phyloP scores from a whole-genome alignment of 2,113 vertebrate genomes.

The Ceratotherium simum region DNA sequence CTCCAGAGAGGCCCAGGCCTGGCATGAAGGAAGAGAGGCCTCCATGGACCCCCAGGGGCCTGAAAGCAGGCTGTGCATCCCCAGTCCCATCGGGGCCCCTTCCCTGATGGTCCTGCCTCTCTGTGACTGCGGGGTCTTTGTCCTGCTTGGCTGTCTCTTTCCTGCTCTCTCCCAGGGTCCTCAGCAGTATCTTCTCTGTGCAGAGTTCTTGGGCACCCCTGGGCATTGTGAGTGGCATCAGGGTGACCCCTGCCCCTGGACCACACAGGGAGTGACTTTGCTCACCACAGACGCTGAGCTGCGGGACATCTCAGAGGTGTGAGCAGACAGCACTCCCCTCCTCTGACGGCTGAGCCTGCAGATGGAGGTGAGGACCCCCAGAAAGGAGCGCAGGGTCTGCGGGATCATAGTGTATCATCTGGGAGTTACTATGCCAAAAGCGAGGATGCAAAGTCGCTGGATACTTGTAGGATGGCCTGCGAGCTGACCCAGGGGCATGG shows the following conservation, averaged over 20 bases:
- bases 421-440: not conserved
- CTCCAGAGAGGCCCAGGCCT: not conserved
- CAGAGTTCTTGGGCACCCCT: rapidly evolving
- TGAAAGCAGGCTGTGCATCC: not conserved
- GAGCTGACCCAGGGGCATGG: no score
- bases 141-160: not conserved
- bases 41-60: not conserved
- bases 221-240: rapidly evolving
- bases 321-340: rapidly evolving
- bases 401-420: rapidly evolving
- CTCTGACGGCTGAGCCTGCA: rapidly evolving
- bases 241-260: no score
- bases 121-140: not conserved
- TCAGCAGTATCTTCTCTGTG: not conserved
- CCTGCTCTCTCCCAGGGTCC: not conserved
- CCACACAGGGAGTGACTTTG: rapidly evolving
- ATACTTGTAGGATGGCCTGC: not conserved
- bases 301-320: not conserved
- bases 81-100: not conserved
- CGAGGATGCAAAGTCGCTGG: rapidly evolving
- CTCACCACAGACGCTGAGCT: not conserved
- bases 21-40: not conserved
- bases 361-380: not conserved
- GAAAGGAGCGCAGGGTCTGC: not conserved
- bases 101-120: not conserved